Base-by-base conservation (phyloP, 2,888 invertebrate genomes). In the Syritta pipiens region DNA sequence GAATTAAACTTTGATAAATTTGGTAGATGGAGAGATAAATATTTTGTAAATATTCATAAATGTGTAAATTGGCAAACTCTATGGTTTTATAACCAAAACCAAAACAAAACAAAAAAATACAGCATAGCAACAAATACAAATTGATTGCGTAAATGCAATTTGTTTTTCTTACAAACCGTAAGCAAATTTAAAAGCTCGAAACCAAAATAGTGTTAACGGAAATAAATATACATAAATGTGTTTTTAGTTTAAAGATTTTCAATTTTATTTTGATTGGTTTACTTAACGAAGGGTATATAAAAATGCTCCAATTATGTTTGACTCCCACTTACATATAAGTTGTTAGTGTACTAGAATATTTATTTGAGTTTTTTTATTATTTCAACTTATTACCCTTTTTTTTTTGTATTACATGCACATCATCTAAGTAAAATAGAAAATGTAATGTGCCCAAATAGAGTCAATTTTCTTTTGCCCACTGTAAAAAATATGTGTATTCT, bases 121-220 rank as follows among this genome's bases (percentile, higher is more conserved):
- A 79, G 69, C 76, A 59, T 69, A 82, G 82, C 83, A 53, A 6
- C 71, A 69, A 65, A 81, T 65, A 81, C 72, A 81, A 83, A 83
- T 85, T 85, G 82, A 86, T 89, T 88, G 88, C 88, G 84, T 86
- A 86, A 88, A 88, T 88, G 88, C 88, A 89, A 88, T 88, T 88
- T 88, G 89, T 89, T 88, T 88, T 84, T 88, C 85, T 82, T 83
- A 83, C 81, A 42, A 53, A 71, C 59, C 48, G 30, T 67, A 46
- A 28, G 42, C n/a, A 55, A 68, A 42, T 44, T 48, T 67, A 71
- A 67, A 51, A 77, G 57, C 49, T 63, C 51, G 28, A 60, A 76
- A 69, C 51, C 30, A 67, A 51, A 65, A 35, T 32, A 49, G 65
- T 72, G 65, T 77, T 53, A 65, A 44, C 57, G 32, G 49, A 62